A percentile compares a stretch with the other conserved stretches of the same genome.
Conservation (phyloP, 2,113 vertebrate species). For the Addax nasomaculatus region DNA sequence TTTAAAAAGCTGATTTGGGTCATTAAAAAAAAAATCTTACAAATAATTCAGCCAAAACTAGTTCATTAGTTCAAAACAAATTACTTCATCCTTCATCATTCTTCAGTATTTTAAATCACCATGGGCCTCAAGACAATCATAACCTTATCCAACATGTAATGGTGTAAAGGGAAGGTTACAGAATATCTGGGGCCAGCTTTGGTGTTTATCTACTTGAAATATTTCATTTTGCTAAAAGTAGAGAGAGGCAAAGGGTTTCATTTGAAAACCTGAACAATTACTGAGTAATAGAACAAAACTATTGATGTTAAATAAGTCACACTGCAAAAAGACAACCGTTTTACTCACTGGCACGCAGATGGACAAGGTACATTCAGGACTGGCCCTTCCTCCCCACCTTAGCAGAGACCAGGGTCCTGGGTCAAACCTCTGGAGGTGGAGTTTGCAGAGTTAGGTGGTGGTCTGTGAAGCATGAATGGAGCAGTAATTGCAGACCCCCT, state of each 20-base stretch:
- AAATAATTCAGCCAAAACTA: conserved; percentile 20
- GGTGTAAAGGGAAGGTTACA: background rate
- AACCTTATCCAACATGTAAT: background rate
- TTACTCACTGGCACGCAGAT: background rate
- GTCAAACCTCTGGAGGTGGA: background rate
- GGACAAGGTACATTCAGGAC: too few relatives aligned
- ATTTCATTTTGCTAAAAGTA: background rate
- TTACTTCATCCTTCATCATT: conserved; percentile 65
- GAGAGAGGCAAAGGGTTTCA: background rate
- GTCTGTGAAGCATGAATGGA: background rate
- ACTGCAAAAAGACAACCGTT: background rate
- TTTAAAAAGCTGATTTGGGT: background rate
- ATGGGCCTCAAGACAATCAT: background rate
- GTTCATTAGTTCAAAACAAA: conserved; percentile 45
- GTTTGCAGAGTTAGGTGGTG: background rate
- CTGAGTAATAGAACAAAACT: background rate
- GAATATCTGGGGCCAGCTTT: background rate
- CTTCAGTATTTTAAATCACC: conserved; percentile 33
- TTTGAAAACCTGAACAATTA: background rate
- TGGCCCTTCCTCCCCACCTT: background rate
- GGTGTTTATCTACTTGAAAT: background rate
- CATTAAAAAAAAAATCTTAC: background rate
- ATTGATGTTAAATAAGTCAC: background rate
- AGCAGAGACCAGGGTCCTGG: background rate
- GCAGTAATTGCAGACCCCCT: background rate